Evolutionary conservation across 1,140 invertebrate species (phyloP).

Genomic region (Sminthurinus signatus): DNA sequence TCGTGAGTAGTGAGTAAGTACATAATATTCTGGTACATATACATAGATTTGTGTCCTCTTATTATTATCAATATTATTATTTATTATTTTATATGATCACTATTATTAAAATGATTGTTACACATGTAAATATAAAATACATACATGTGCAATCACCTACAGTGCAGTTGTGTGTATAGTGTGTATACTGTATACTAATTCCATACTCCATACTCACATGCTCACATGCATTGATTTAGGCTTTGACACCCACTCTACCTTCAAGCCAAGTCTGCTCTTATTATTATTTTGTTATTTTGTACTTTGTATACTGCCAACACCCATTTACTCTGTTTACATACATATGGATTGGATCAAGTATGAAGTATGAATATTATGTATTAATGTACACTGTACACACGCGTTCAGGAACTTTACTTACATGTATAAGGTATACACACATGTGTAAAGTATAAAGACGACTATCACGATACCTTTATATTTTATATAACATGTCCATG

Average conservation of each 20-base stretch:
- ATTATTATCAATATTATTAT: neutral
- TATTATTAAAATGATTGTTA: neutral
- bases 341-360: too few relatives aligned
- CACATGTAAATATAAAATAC: too few relatives aligned
- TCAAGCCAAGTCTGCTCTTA: constrained; percentile 20
- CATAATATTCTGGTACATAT: too few relatives aligned
- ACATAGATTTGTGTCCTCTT: too few relatives aligned
- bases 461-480: too few relatives aligned
- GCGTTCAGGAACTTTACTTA: too few relatives aligned
- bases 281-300: constrained; percentile 4
- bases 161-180: neutral
- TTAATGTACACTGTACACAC: too few relatives aligned
- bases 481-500: too few relatives aligned
- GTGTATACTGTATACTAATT: neutral
- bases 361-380: too few relatives aligned
- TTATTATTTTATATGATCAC: neutral
- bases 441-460: too few relatives aligned
- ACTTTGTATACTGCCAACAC: constrained; percentile 17
- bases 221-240: neutral
- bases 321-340: constrained; percentile 19
- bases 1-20: too few relatives aligned
- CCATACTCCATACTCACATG: neutral
- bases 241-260: constrained; percentile 28
- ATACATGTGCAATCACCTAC: neutral
- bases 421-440: too few relatives aligned